Conservation (phyloP, 2,797 vertebrate genomes). For the Amblyopsis hoosieri region DNA sequence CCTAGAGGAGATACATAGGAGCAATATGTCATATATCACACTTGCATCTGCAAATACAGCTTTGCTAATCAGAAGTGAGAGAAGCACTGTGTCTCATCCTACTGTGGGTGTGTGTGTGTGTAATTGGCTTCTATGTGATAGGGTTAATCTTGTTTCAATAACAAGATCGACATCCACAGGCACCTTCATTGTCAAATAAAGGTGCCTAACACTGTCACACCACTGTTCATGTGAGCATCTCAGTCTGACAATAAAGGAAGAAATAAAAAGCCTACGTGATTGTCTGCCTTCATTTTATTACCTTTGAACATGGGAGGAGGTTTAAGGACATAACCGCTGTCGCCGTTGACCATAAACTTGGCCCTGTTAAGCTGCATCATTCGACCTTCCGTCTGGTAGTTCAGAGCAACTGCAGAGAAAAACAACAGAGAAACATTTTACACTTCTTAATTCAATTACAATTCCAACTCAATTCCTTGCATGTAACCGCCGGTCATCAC, state of each 20-base stretch:
- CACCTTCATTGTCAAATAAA: too few relatives aligned
- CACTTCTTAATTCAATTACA: background rate
- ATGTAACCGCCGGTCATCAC: background rate
- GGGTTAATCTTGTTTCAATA: too few relatives aligned
- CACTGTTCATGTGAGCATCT: too few relatives aligned
- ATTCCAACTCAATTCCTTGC: background rate
- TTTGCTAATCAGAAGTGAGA: background rate
- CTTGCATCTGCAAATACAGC: background rate
- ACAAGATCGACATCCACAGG: too few relatives aligned
- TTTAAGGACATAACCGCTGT: slow-evolving; percentile 94
- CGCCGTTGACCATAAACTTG: slow-evolving; percentile 95
- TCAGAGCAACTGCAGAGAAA: slow-evolving; percentile 87
- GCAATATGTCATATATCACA: slow-evolving; percentile 13
- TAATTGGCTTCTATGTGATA: background rate
- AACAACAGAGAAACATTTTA: background rate
- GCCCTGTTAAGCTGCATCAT: slow-evolving; percentile 98
- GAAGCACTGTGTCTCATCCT: background rate
- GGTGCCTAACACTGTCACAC: too few relatives aligned
- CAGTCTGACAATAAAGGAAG: too few relatives aligned
- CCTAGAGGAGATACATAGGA: slow-evolving; percentile 70
- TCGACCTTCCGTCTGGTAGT: slow-evolving; percentile 96
- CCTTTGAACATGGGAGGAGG: slow-evolving; percentile 97
- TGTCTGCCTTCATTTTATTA: slow-evolving; percentile 45
- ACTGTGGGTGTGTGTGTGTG: background rate
- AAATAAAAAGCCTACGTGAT: too few relatives aligned